Evolutionary conservation across 2,888 invertebrate genomes (phyloP), one percentile per base, ranked within the genome.

Genomic region (Itoplectis maculator): DNA sequence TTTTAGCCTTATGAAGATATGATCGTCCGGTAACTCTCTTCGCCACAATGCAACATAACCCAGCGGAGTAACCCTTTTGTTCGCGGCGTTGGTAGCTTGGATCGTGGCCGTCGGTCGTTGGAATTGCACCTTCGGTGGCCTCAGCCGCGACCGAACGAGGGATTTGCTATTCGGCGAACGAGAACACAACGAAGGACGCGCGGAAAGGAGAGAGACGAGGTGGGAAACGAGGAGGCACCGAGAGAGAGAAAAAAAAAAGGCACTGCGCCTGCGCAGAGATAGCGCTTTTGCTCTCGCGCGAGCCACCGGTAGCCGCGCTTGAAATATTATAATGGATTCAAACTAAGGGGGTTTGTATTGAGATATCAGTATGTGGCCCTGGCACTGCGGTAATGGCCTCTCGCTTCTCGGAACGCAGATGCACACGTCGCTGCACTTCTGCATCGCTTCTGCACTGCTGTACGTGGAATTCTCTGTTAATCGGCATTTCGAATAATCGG

Each of bases 271-370:
- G 29, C 47, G 59, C 56, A 37, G 20, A 49, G 78, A 61, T 72
- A 61, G 72, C 54, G 40, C 70, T 73, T 70, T 47, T 45, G 23
- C 37, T 47, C 49, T 76, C 74, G 37, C 81, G 74, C 78, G 76
- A n/a, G n/a, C 78, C 72, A 75, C 75, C 78, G 70, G 79, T 81
- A 82, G 84, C 85, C 72, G 63, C 70, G 82, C 86, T 35, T 35
- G 86, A 88, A 89, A 86, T 89, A 91, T 90, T 91, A 90, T 92
- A 92, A 92, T 92, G 92, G 92, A 92, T 92, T 92, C 92, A 90
- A 91, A 90, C 92, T 91, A 92, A 92, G 89, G 87, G 87, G 86
- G 90, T 89, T 91, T 88, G 90, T 92, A 92, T 92, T 92, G 91
- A 92, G 92, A 92, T 92, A 92, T 92, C 92, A 92, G 92, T 90